Percentiles rank a stretch among this genome's conserved stretches.
These are phyloP conservation scores for Oscheius onirici DNA, from an alignment of 2,888 invertebrate genomes.

Conservation along the genomic window DNA sequence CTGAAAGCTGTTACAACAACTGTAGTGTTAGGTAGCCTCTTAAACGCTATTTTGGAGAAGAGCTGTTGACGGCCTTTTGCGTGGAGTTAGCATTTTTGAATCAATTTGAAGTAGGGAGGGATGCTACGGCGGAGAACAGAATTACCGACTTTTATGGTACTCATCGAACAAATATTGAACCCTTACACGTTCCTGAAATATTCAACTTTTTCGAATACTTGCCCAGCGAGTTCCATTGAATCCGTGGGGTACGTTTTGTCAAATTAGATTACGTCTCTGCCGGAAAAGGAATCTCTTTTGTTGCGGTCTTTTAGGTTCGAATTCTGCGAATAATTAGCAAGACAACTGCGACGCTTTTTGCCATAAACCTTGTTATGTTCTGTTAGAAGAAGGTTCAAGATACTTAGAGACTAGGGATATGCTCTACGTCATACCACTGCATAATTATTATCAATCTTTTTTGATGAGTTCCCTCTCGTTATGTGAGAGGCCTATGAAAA, in stretches of 20 bases:
- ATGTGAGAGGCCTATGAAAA: too few relatives aligned
- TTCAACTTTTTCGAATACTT: neutral
- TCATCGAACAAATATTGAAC: neutral
- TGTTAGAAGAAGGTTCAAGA: too few relatives aligned
- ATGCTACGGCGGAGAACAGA: neutral
- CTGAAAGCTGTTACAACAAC: neutral
- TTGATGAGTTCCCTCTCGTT: too few relatives aligned
- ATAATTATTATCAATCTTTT: too few relatives aligned
- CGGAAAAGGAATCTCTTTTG: conserved; percentile 29
- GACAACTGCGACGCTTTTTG: too few relatives aligned
- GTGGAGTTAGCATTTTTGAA: conserved; percentile 7
- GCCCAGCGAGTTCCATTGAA: neutral
- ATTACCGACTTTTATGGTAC: neutral
- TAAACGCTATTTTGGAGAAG: neutral
- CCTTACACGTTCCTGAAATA: neutral
- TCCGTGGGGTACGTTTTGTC: conserved; percentile 15
- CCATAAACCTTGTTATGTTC: too few relatives aligned
- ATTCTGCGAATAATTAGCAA: conserved; percentile 24
- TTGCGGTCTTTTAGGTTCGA: conserved; percentile 25
- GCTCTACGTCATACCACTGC: too few relatives aligned
- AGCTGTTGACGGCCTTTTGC: neutral
- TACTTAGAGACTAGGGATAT: too few relatives aligned
- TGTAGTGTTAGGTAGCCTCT: neutral
- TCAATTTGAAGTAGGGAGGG: conserved; percentile 7
- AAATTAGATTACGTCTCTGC: conserved; percentile 30